These are phyloP conservation scores for Acanthisitta chloris DNA, from an alignment of 2,113 vertebrate genomes.

Conservation along the genomic window DNA sequence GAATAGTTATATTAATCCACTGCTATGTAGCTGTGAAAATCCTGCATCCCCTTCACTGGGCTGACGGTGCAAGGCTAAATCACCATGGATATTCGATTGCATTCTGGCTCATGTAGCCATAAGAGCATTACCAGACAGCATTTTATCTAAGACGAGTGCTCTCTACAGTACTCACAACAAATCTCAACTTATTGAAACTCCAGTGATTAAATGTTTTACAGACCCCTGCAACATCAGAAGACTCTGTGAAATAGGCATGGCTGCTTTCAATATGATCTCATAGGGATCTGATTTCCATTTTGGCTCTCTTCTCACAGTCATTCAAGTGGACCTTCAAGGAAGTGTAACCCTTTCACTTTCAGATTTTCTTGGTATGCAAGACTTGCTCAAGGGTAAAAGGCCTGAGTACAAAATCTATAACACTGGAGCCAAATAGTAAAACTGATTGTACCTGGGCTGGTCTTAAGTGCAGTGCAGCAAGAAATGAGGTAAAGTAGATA, in stretches of 20 bases:
- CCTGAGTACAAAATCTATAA: neutral
- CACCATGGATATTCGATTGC: conserved; percentile 59
- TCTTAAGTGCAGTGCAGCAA: neutral
- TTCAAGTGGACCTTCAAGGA: conserved; percentile 32
- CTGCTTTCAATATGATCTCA: conserved; percentile 55
- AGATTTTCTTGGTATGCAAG: neutral
- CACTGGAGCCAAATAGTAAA: neutral
- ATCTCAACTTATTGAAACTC: conserved; percentile 52
- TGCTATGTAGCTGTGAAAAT: conserved; percentile 48
- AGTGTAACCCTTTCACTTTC: conserved; percentile 51
- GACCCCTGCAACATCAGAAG: conserved; percentile 55
- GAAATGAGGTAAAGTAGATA: neutral
- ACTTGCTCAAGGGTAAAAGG: neutral
- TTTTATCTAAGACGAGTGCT: conserved; percentile 44
- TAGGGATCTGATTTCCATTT: conserved; percentile 57
- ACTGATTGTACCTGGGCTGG: neutral
- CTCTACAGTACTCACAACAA: conserved; percentile 52
- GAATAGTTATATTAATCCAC: conserved; percentile 48
- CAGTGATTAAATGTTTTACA: conserved; percentile 59
- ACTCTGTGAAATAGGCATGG: conserved; percentile 44
- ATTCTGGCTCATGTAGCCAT: conserved; percentile 48
- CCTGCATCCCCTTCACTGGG: conserved; percentile 19
- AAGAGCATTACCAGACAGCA: conserved; percentile 62
- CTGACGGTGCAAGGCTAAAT: conserved; percentile 45
- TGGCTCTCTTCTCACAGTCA: conserved; percentile 30